Conservation (phyloP, 2,888 invertebrate species). For the Oeneis ivallda region DNA sequence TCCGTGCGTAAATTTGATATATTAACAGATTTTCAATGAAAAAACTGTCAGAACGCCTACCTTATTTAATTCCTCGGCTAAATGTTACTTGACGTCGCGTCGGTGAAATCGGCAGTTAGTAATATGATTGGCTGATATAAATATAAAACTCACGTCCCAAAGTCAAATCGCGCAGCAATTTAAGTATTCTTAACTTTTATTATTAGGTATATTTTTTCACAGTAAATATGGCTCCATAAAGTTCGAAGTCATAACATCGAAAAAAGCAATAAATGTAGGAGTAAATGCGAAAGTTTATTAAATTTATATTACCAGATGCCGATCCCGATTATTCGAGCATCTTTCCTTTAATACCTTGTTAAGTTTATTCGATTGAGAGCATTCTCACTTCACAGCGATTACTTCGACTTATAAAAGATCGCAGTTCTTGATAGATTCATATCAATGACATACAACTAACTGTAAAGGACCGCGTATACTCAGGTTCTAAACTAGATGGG, state of each 20-base stretch:
- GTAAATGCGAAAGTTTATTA: conserved; percentile 8
- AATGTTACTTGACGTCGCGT: no score
- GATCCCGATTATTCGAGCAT: conserved; percentile 16
- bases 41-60: no score
- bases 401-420: conserved; percentile 34
- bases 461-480: conserved; percentile 16
- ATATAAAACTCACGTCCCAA: not conserved
- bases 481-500: not conserved
- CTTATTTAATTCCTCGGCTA: no score
- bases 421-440: conserved; percentile 22
- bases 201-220: not conserved
- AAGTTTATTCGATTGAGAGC: conserved; percentile 31
- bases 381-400: conserved; percentile 31
- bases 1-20: no score
- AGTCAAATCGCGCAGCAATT: not conserved
- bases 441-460: conserved; percentile 15
- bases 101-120: no score
- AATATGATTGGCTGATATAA: no score
- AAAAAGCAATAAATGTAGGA: conserved; percentile 10
- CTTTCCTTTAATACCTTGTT: conserved; percentile 24
- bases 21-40: no score
- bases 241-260: not conserved
- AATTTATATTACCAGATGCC: conserved; percentile 9
- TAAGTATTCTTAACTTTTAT: not conserved
- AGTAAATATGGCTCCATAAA: not conserved